Conservation (phyloP, 2,888 invertebrate species). For the Lithophane socia region DNA sequence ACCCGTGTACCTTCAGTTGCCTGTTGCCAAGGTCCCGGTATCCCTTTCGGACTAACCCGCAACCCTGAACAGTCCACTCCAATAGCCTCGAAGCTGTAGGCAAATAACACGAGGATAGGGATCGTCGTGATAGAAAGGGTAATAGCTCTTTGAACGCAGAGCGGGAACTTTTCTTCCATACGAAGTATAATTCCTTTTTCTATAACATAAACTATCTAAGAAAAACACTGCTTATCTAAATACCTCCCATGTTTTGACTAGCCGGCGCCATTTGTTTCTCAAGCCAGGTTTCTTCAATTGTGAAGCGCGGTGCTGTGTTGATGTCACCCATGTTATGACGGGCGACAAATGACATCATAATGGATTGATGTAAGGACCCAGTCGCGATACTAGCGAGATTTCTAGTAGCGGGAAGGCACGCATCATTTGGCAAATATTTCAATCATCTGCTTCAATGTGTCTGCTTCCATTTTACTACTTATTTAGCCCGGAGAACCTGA, state of each 20-base stretch:
- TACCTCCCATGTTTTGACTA: constrained; percentile 37
- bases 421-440: neutral
- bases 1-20: no score
- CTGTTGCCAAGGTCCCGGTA: no score
- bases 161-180: no score
- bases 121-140: no score
- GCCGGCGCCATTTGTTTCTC: constrained; percentile 39
- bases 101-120: no score
- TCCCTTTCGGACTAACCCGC: no score
- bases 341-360: constrained; percentile 52
- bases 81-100: no score
- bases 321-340: constrained; percentile 50
- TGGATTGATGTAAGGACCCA: constrained; percentile 26
- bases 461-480: neutral
- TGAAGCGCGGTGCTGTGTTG: constrained; percentile 25
- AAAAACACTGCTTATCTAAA: constrained; percentile 8
- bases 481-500: neutral
- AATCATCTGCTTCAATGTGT: neutral
- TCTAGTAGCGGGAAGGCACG: neutral
- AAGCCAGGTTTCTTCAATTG: constrained; percentile 55
- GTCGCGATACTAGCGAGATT: constrained; percentile 28
- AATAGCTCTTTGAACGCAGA: no score
- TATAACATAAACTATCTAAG: neutral
- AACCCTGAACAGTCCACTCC: no score
- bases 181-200: neutral